Base-by-base conservation (phyloP, 1,140 invertebrate genomes). In the Drosophila navojoa region DNA sequence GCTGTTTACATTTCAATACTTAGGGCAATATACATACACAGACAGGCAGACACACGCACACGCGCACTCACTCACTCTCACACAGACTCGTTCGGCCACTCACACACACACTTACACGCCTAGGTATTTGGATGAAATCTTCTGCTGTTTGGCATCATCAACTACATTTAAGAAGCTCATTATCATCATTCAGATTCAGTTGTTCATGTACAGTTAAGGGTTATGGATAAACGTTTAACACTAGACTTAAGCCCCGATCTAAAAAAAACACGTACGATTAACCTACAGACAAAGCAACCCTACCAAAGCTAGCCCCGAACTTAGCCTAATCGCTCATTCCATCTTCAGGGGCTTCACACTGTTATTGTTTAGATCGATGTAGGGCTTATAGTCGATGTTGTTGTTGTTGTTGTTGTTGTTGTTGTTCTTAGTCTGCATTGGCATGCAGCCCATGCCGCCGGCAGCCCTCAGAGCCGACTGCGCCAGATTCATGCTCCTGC, bases 311-410 rank as follows among this genome's bases (percentile, higher is more conserved):
- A 15, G 25, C 19, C 29, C 45, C 52, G 15, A 13, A 15, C 38
- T 7, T 19, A 47, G 27, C n/a, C 13, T 9, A 27, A 11, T n/a
- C 4, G 2, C 61, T 90, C 71, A 91, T 72, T 91, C 90, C 61
- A 67, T 32, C 54, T 91, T 91, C 52, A 72, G 7, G 3, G 85
- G 70, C 72, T 91, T 91, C 57, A 90, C 72, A 40, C 61, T 79
- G 74, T 90, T 90, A 68, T 92, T 92, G 69, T 92, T 92, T 50
- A 90, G 69, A 47, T 91, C 91, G 40, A 91, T 76, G 9, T 89
- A 74, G 2, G 76, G 75, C 71, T 91, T 91, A 55, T 76, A 80
- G 10, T 77, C 42, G 66, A 75, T 52, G 50, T 52, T 71, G 42
- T 63, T 50, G 15, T 52, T 71, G 42, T 63, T 50, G 15, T 55